Evolutionary conservation across 30 jellyfish, hydroid and myxozoan species (phyloP), one percentile per base, ranked within the genome.

Genomic region (Aurelia sp.): DNA sequence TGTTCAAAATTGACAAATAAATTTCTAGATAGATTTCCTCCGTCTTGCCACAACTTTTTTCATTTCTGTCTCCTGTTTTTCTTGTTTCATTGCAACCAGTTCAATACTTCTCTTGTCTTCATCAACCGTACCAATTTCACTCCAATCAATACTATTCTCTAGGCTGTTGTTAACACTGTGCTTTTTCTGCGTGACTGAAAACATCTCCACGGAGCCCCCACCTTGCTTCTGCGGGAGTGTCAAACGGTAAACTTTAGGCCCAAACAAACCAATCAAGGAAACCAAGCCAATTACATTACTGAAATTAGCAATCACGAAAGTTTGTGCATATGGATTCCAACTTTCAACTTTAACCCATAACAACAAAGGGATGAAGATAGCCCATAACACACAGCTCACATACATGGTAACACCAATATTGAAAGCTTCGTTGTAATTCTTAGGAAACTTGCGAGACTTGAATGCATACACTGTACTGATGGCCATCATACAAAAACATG

Each of bases 371-470:
- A 86, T 73, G 58, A 86, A 86, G 6, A 86, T 85, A 33, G 83
- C 95, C 95, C 95, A 86, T 23, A 85, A 41, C 31, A 92, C 81
- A 66, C 96, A 83, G 37, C 97, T 86, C 57, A 92, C 66, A 60
- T 86, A 92, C 97, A 92, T 86, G 40, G 98, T 92, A 11, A 92
- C 83, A 33, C 96, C 97, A 74, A 92, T 92, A 62, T 90, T 92
- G 60, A 73, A 66, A 5, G 94, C 85, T 58, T 92, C 97, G 62
- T 88, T 92, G 92, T 58, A 92, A 35, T 96, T 92, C 74, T 86
- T 90, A 1, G 98, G 98, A 19, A 92, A 82, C 41, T 92, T 92
- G 41, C 98, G 76, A 44, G 98, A 79, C 70, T 92, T 92, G 78
- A 92, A 92, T 33, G 98, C 97, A 79, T 87, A 92, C 8, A 62